phyloP scores from a whole-genome alignment of 2,888 invertebrate genomes.

The Oligia latruncula region DNA sequence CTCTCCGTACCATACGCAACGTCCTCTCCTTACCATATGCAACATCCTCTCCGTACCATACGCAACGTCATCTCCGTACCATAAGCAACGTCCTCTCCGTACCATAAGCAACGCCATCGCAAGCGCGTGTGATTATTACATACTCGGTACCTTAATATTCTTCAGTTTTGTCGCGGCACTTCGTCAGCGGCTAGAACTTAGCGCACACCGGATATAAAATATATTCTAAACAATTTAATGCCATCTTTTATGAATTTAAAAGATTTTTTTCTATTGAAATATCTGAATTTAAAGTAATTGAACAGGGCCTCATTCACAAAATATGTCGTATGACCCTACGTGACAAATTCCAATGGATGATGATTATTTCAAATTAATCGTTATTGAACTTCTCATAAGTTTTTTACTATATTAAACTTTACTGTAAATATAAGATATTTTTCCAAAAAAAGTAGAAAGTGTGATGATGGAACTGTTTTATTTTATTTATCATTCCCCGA shows the following conservation, averaged over 20 bases:
- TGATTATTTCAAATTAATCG: constrained; percentile 57
- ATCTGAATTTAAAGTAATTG: constrained; percentile 3
- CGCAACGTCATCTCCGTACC: too few species aligned
- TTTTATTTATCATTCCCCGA: constrained; percentile 7
- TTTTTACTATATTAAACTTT: constrained; percentile 70
- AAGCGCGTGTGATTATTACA: neutral
- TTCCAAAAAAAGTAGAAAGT: constrained; percentile 71
- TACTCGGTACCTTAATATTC: neutral
- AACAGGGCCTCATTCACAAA: constrained; percentile 33
- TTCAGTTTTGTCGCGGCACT: neutral
- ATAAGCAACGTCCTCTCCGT: too few species aligned
- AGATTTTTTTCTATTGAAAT: constrained; percentile 23
- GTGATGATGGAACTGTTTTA: constrained; percentile 60
- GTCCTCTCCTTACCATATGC: too few species aligned
- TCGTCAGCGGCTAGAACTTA: neutral
- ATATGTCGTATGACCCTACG: neutral
- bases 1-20: too few species aligned
- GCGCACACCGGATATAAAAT: neutral
- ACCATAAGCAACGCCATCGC: neutral
- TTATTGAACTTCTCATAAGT: constrained; percentile 61
- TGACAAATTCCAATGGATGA: constrained; percentile 50
- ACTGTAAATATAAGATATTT: constrained; percentile 76
- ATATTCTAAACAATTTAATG: constrained; percentile 5
- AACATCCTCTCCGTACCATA: too few species aligned
- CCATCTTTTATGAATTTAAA: neutral